Evolutionary conservation across 1,140 invertebrate species (phyloP), one percentile per base, ranked within the genome.

Genomic region (Drosophila rhopaloa): DNA sequence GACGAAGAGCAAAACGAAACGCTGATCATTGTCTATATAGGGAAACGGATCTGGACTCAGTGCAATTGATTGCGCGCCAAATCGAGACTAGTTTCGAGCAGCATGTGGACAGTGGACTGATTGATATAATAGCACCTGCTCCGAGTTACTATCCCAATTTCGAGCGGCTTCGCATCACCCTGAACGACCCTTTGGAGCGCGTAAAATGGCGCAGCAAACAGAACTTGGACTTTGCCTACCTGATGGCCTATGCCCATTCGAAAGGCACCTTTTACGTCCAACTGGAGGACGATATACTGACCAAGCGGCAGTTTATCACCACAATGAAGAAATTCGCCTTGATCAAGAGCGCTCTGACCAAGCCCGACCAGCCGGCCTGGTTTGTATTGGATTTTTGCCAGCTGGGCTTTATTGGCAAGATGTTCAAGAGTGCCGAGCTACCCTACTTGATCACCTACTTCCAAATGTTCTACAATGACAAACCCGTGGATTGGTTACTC

Each of bases 201-300:
- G 97, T 99, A 0, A 94, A 96, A 76, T 99, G 98, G 98, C 94
- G 98, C 50, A 98, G 98, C 1, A 99, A 99, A 91, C 98, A 99
- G 93, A 99, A 99, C 93, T 98, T 93, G 46, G 98, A 99, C 92
- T 98, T 97, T 93, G 96, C 98, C 6, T 99, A 98, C 92, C 93
- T 99, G 0, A 99, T 99, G 98, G 96, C 98, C 72, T 99, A 99
- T 92, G 96, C 96, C 9, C 96, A 97, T 81, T 94, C 95, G 0
- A 96, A 95, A 89, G 96, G 95, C 57, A 96, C 95, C 0, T 97
- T 96, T 91, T 97, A 97, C 78, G 94, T 97, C 14, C 97, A 99
- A 94, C 93, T 99, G 8, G 98, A 99, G 93, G 98, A 99, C 93
- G 98, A 99, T 92, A 97, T 99, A 67, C 93, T 99, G 27, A 96